Evolutionary conservation across 2,888 invertebrate species (phyloP).

Genomic region (Mesorhabditis belari): DNA sequence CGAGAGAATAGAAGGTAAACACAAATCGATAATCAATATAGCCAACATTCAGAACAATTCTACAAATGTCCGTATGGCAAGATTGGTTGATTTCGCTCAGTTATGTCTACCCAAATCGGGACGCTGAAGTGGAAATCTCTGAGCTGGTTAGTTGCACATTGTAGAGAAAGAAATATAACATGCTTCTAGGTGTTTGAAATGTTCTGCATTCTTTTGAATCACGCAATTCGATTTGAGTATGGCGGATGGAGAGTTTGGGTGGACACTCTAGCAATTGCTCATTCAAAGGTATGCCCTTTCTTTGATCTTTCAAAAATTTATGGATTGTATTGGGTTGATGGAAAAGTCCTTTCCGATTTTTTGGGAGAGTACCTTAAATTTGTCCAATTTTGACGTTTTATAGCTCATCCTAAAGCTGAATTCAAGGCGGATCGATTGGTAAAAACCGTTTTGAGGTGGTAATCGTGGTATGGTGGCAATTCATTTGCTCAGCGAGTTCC

Average conservation of each 20-base stretch:
- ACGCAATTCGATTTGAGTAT: conserved; percentile 97
- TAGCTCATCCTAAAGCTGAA: no score
- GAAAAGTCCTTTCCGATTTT: no score
- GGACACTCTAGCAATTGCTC: conserved; percentile 95
- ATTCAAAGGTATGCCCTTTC: conserved; percentile 94
- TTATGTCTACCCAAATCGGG: conserved; percentile 81
- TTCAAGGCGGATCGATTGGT: no score
- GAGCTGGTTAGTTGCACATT: conserved; percentile 73
- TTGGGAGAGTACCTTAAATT: no score
- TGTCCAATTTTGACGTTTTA: no score
- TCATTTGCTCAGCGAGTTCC: no score
- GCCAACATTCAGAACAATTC: conserved; percentile 65
- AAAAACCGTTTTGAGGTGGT: no score
- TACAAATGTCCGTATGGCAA: conserved; percentile 99
- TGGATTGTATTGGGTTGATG: no score
- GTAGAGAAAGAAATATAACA: background rate
- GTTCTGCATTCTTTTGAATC: conserved; percentile 92
- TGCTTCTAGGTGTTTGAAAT: conserved; percentile 70
- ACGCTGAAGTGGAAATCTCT: conserved; percentile 67
- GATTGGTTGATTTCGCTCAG: conserved; percentile 94
- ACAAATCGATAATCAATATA: background rate
- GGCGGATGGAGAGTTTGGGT: conserved; percentile 99
- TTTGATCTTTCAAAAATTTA: no score
- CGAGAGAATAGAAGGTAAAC: conserved; percentile 74
- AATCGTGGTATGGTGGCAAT: no score